Base-by-base conservation (phyloP, 1,140 invertebrate genomes). In the Drosophila repletoides region DNA sequence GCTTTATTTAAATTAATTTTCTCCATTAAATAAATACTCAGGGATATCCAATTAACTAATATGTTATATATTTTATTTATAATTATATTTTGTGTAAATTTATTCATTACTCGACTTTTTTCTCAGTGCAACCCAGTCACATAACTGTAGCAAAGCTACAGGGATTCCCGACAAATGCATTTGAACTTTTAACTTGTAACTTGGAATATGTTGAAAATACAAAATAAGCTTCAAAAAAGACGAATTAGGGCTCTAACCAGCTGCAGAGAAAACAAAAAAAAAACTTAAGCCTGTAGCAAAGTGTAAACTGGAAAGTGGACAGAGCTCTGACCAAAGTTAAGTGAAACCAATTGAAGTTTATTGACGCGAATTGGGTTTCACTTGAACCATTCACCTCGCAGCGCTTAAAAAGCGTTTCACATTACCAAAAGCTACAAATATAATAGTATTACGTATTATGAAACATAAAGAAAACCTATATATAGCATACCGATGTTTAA, bases 331-430 rank as follows among this genome's bases (percentile, higher is more conserved):
- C 3, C 19, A 72, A 51, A 65, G 76, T 88, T 88, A 88, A 88
- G 84, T 88, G 84, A 88, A 88, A 88, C 84, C 84, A 88, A 88
- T 84, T 88, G 72, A 80, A 84, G 77, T 88, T 88, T 88, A 88
- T 80, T 88, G 76, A 77, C 55, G 72, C 77, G 75, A 76, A 70
- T 88, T 79, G 61, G 74, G 77, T 88, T 88, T 80, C 72, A 80
- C 64, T 86, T 86, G 80, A 86, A 80, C 81, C 59, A 33, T 19
- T 59, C 65, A 61, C 63, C 75, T 33, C 55, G 41, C 48, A 59
- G 56, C 58, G 60, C 60, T 79, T 53, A 61, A 56, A 68, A 53
- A 33, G 21, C 45, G 58, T 60, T 58, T 88, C 67, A 45, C 29
- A 60, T 84, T 81, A 76, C 77, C 40, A 53, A 59, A 60, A 48